phyloP scores from a whole-genome alignment of 1,140 invertebrate genomes.

The fruit fly (Drosophila melanogaster) region DNA sequence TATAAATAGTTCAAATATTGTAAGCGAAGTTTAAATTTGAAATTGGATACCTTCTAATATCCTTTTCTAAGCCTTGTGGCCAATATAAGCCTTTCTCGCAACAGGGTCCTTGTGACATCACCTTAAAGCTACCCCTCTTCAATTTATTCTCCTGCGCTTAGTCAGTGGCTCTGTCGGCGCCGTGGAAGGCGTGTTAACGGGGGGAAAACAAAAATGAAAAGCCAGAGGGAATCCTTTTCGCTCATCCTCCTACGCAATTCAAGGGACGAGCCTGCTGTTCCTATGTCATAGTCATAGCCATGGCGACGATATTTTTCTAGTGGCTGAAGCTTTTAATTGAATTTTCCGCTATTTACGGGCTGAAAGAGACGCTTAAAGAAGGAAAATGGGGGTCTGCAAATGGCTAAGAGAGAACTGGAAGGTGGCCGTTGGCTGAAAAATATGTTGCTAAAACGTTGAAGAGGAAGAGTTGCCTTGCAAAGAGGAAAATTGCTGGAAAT shows the following conservation, averaged over 20 bases:
- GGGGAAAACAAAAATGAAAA: constrained; percentile 7
- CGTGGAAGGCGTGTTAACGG: constrained; percentile 3
- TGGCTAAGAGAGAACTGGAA: constrained; percentile 2
- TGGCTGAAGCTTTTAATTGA: constrained; percentile 82
- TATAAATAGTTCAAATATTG: no score
- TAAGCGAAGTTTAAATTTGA: background rate
- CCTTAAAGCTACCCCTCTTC: background rate
- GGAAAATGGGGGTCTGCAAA: constrained; percentile 11
- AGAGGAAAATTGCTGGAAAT: constrained; percentile 63
- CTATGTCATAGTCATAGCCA: constrained; percentile 77
- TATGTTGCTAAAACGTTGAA: constrained; percentile 50
- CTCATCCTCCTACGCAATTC: constrained; percentile 29
- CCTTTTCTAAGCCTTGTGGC: background rate
- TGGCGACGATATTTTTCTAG: constrained; percentile 82
- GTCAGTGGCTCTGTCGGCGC: constrained; percentile 43
- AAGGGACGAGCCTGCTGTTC: constrained; percentile 50
- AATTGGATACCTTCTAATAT: background rate
- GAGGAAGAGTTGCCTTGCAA: constrained; percentile 52
- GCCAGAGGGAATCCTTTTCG: constrained; percentile 32
- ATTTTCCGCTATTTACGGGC: constrained; percentile 78
- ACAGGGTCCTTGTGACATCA: constrained; percentile 18
- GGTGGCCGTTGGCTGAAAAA: constrained; percentile 39
- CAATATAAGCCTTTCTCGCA: constrained; percentile 46
- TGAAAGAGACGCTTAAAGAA: constrained; percentile 29
- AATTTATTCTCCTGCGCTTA: constrained; percentile 39